These are phyloP conservation scores for Corythaeola cristata DNA, from an alignment of 2,113 vertebrate species.

Conservation along the genomic window DNA sequence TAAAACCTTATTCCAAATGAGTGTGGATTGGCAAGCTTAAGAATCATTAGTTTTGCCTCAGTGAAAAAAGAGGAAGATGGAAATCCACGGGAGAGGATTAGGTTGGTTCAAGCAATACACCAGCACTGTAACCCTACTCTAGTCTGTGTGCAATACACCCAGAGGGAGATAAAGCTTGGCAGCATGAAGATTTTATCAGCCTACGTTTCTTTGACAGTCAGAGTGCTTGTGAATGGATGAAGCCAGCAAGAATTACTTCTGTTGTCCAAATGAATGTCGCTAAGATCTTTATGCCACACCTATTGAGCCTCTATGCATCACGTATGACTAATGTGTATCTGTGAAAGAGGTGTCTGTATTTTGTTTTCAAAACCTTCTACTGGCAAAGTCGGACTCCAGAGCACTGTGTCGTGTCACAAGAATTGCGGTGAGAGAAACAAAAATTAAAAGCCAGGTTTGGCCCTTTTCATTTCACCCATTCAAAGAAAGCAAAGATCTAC, in stretches of 20 bases:
- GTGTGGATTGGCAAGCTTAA: constrained; percentile 39
- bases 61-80: constrained; percentile 39
- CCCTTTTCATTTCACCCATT: neutral
- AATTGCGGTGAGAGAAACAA: neutral
- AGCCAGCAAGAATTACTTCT: neutral
- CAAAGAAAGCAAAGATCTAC: neutral
- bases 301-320: neutral
- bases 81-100: constrained; percentile 3
- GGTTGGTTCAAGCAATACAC: neutral
- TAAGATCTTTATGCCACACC: neutral
- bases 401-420: neutral
- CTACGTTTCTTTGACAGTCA: neutral
- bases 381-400: neutral
- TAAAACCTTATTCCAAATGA: constrained; percentile 46
- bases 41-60: constrained; percentile 32
- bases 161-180: neutral
- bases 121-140: neutral
- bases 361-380: neutral
- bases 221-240: neutral
- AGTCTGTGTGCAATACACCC: neutral
- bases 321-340: neutral
- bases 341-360: neutral
- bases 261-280: neutral
- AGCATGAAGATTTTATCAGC: constrained; percentile 23
- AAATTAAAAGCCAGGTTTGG: neutral